phyloP scores from a whole-genome alignment of 2,797 vertebrate genomes.

The Xenopus petersii region DNA sequence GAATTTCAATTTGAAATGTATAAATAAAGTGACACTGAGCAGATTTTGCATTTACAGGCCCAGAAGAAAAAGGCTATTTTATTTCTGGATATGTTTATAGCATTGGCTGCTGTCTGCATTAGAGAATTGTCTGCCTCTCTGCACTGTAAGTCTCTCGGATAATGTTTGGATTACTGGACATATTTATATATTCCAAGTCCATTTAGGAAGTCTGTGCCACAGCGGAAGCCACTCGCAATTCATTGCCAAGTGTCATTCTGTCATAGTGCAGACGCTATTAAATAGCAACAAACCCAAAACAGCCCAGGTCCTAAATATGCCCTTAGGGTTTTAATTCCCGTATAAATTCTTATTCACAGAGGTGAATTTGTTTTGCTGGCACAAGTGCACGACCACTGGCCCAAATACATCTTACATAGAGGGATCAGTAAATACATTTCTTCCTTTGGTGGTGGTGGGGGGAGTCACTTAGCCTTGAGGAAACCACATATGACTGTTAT shows the following conservation, averaged over 20 bases:
- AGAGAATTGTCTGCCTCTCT: background rate
- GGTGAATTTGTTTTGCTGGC: slow-evolving; percentile 10
- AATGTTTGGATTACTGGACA: slow-evolving; percentile 37
- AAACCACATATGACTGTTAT: slow-evolving; percentile 1
- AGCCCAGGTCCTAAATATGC: slow-evolving; percentile 3
- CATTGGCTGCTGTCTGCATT: slow-evolving; percentile 11
- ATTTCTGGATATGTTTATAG: slow-evolving; percentile 37
- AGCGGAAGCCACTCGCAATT: slow-evolving; percentile 13
- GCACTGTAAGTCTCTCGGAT: slow-evolving; percentile 10
- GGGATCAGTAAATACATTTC: background rate
- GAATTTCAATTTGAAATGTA: slow-evolving; percentile 4
- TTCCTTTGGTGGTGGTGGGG: background rate
- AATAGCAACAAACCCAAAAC: slow-evolving; percentile 13
- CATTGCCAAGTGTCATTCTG: slow-evolving; percentile 6
- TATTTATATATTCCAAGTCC: slow-evolving; percentile 35
- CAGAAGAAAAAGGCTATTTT: slow-evolving; percentile 30
- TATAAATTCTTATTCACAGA: slow-evolving; percentile 7
- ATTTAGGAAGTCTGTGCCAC: slow-evolving; percentile 37
- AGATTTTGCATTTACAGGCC: slow-evolving; percentile 10
- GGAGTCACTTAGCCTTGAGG: background rate
- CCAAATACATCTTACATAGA: slow-evolving; percentile 2
- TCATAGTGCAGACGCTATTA: slow-evolving; percentile 14
- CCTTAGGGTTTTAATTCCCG: background rate
- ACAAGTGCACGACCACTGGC: too few relatives aligned
- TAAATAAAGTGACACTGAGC: slow-evolving; percentile 26